Conservation (phyloP, 2,797 vertebrate species). For the Hyperoplus immaculatus region DNA sequence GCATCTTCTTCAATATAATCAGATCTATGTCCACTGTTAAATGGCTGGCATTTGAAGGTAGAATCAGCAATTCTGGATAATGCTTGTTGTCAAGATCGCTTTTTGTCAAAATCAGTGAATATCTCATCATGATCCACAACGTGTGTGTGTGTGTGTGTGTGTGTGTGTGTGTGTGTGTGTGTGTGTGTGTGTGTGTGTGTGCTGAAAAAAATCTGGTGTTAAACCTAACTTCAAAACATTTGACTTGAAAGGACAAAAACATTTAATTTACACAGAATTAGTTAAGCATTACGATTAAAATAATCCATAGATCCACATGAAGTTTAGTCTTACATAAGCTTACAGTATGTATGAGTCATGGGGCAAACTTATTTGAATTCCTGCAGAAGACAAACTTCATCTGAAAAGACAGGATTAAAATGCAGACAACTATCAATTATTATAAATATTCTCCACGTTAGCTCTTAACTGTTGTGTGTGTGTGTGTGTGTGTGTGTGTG, state of each 20-base stretch:
- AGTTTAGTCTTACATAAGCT: not conserved
- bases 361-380: not conserved
- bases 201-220: too few species aligned
- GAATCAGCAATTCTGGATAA: too few species aligned
- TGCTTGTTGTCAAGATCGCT: too few species aligned
- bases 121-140: too few species aligned
- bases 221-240: not conserved
- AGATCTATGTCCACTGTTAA: not conserved
- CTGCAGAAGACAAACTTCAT: not conserved
- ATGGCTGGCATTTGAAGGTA: not conserved
- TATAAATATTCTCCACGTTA: not conserved
- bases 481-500: not conserved
- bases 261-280: not conserved
- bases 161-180: too few species aligned
- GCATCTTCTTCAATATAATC: not conserved
- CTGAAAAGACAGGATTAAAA: constrained; percentile 2
- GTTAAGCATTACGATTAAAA: not conserved
- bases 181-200: too few species aligned
- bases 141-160: too few species aligned
- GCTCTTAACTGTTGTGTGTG: not conserved
- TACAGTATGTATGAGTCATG: not conserved
- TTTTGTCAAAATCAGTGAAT: too few species aligned
- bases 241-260: not conserved
- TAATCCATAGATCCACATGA: not conserved
- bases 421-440: not conserved